Evolutionary conservation across 2,888 invertebrate species (phyloP).

Genomic region (Noctua comes): DNA sequence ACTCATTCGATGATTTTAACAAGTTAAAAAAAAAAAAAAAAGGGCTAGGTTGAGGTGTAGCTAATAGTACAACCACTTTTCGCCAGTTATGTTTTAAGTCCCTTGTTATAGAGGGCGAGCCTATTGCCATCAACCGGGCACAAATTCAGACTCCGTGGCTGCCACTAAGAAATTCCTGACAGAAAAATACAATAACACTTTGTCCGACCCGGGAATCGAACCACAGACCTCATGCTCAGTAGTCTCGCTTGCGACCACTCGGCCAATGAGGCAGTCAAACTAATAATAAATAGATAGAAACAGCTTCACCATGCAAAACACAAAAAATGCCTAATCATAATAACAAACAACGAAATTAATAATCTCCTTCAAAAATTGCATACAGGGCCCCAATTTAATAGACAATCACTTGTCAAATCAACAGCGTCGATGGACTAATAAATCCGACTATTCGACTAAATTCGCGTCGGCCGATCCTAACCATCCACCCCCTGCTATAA

Average conservation of each 20-base stretch:
- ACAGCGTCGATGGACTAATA: conserved; percentile 60
- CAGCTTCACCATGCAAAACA: not conserved
- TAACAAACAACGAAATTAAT: conserved; percentile 2
- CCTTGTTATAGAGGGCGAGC: too few species aligned
- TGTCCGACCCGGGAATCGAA: not conserved
- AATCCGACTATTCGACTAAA: conserved; percentile 60
- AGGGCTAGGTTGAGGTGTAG: too few species aligned
- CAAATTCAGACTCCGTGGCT: too few species aligned
- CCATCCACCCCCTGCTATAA: conserved; percentile 17
- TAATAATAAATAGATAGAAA: not conserved
- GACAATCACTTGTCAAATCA: conserved; percentile 60
- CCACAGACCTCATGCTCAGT: not conserved
- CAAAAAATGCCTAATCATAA: not conserved
- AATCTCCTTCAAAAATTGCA: not conserved
- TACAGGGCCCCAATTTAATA: conserved; percentile 37
- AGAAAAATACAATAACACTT: too few species aligned
- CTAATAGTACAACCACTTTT: too few species aligned
- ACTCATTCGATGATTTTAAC: too few species aligned
- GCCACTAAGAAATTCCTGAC: too few species aligned
- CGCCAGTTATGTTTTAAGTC: too few species aligned
- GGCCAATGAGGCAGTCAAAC: not conserved
- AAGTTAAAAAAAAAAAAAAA: too few species aligned
- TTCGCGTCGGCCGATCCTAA: conserved; percentile 34
- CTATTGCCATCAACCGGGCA: too few species aligned
- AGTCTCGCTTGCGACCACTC: not conserved